Percentiles rank a stretch among this genome's conserved stretches.
These are phyloP conservation scores for Enteromius mattozi DNA, from an alignment of 2,797 vertebrate genomes.

Conservation along the genomic window DNA sequence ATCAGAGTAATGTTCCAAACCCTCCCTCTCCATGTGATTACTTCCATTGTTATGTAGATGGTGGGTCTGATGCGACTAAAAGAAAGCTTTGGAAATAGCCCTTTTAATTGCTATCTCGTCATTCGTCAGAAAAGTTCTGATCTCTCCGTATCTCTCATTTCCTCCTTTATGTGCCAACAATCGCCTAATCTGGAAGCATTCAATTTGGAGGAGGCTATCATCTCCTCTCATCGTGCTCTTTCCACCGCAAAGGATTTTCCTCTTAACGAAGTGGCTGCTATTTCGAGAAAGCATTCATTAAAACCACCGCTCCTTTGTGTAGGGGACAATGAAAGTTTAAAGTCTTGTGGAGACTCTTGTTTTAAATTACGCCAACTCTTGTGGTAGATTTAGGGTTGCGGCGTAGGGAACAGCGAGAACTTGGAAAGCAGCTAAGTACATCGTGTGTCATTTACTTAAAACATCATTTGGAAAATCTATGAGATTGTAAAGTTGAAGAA, in stretches of 20 bases:
- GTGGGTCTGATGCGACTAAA: slow-evolving; percentile 38
- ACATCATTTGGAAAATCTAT: slow-evolving; percentile 56
- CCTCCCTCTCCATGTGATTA: slow-evolving; percentile 55
- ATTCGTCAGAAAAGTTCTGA: slow-evolving; percentile 34
- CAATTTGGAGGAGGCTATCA: slow-evolving; percentile 59
- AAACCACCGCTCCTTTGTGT: slow-evolving; percentile 66
- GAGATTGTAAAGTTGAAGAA: slow-evolving; percentile 45
- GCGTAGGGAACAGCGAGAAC: background rate
- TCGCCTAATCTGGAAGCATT: slow-evolving; percentile 63
- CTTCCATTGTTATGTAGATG: slow-evolving; percentile 64
- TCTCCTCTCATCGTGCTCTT: slow-evolving; percentile 44
- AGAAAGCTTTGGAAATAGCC: slow-evolving; percentile 53
- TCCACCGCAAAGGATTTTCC: slow-evolving; percentile 38
- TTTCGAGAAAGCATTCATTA: slow-evolving; percentile 72
- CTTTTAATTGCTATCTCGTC: slow-evolving; percentile 55
- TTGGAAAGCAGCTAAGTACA: slow-evolving; percentile 35
- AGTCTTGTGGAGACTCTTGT: slow-evolving; percentile 56
- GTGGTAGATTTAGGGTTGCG: slow-evolving; percentile 18
- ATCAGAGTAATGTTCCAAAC: slow-evolving; percentile 59
- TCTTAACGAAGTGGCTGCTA: slow-evolving; percentile 53
- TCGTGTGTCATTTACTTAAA: slow-evolving; percentile 47
- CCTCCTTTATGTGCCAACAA: slow-evolving; percentile 58
- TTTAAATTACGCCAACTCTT: slow-evolving; percentile 36
- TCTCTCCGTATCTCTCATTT: slow-evolving; percentile 54
- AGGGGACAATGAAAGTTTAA: slow-evolving; percentile 66